Base-by-base conservation (phyloP, 2,888 invertebrate species). In the Himalopsyche tibetana region DNA sequence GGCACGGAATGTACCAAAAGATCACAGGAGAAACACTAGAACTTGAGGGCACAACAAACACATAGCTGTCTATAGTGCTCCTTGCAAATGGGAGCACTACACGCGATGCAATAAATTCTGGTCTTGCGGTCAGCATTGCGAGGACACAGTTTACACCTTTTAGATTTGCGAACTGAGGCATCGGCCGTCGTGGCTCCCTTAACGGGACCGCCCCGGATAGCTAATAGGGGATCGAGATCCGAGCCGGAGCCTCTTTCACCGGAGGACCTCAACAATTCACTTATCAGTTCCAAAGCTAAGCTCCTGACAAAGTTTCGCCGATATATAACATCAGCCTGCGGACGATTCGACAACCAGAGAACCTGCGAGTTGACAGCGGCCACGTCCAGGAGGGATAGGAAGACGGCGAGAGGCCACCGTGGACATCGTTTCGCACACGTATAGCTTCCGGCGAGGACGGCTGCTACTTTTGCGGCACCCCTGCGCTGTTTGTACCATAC, bases 331-430 rank as follows among this genome's bases (percentile, higher is more conserved):
- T 88, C 88, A 1, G 86, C 28, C 80, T 91, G 91, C 0, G 89
- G 86, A 28, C 87, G 91, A 28, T 91, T 90, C 0, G 91, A 90
- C 88, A 90, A 90, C 92, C 92, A 93, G 86, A 93, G 89, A 1
- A 93, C 92, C 90, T 93, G 93, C 80, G 93, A 91, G 89, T 93
- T 93, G 0, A 93, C 90, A 0, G 92, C 90, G 1, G 93, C 92
- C 89, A 93, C 91, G 88, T 93, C 93, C 17, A 93, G 89, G 83
- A 93, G 88, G 45, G 91, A 91, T 85, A 92, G 93, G 88, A 93
- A 93, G 86, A 93, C 89, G 5, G 92, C 91, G 9, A 92, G 88
- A 0, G 92, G 91, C 93, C 93, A 93, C 88, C 92, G 91, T 88
- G 93, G 92, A n/a, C 92, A 91, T 85, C 91, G 90, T 85, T 92